phyloP scores from a whole-genome alignment of 2,888 invertebrate species.

The Eucera pruinosa region DNA sequence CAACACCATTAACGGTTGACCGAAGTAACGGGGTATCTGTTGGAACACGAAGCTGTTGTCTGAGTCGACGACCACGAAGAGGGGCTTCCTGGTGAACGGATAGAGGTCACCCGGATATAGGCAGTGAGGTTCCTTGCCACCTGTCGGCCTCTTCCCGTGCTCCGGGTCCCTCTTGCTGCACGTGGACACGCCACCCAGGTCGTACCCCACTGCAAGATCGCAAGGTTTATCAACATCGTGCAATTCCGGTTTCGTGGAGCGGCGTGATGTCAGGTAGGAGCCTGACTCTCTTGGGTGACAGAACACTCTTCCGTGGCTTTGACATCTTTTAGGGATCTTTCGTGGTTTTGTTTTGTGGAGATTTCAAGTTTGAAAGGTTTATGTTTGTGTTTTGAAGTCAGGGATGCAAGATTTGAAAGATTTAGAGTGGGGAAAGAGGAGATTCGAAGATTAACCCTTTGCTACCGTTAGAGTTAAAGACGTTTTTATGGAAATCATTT shows the following conservation, averaged over 20 bases:
- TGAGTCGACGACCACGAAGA: conserved; percentile 97
- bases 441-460: background rate
- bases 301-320: conserved; percentile 14
- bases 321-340: background rate
- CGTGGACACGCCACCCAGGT: conserved; percentile 95
- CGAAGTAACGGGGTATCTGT: conserved; percentile 95
- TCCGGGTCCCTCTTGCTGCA: conserved; percentile 93
- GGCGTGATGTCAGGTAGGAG: conserved; percentile 30
- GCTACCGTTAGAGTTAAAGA: too few relatives aligned
- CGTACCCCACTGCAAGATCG: conserved; percentile 90
- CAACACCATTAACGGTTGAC: conserved; percentile 95
- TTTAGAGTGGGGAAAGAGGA: too few relatives aligned
- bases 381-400: background rate
- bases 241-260: conserved; percentile 63
- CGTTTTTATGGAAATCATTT: too few relatives aligned
- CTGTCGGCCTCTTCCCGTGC: conserved; percentile 80
- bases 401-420: background rate
- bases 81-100: conserved; percentile 95
- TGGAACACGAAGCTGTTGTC: conserved; percentile 97
- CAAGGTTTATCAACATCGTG: conserved; percentile 73
- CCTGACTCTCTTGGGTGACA: too few relatives aligned
- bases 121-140: conserved; percentile 90
- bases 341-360: too few relatives aligned
- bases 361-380: background rate
- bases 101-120: conserved; percentile 97